Evolutionary conservation across 23 tunicate species (phyloP).

Genomic region (Corella eumyota): DNA sequence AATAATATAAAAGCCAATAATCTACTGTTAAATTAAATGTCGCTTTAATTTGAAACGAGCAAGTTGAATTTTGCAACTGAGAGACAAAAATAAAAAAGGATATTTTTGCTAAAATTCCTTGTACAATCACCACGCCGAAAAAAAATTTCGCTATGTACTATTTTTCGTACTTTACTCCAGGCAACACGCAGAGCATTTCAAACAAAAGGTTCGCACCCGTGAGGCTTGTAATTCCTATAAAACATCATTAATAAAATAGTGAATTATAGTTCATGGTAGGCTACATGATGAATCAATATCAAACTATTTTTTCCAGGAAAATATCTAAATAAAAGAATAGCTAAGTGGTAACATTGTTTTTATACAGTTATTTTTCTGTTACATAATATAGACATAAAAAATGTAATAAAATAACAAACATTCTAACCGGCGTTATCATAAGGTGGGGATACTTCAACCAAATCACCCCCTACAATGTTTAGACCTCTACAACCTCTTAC

Average conservation of each 20-base stretch:
- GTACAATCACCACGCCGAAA: no score
- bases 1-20: no score
- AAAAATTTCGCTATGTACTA: no score
- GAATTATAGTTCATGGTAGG: background rate
- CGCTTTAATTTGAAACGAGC: no score
- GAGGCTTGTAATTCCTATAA: slow-evolving; percentile 43
- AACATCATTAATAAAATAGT: background rate
- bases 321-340: background rate
- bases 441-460: slow-evolving; percentile 73
- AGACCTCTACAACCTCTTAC: slow-evolving; percentile 65
- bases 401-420: no score
- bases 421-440: slow-evolving; percentile 32
- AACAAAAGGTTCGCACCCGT: slow-evolving; percentile 59
- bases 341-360: background rate
- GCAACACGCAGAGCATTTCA: slow-evolving; percentile 68
- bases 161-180: slow-evolving; percentile 42
- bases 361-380: background rate
- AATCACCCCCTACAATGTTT: slow-evolving; percentile 57
- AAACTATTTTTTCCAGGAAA: background rate
- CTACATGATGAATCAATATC: background rate
- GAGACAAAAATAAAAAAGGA: no score
- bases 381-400: no score
- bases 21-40: no score
- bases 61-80: no score
- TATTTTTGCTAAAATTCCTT: no score